A percentile compares a stretch with the other conserved stretches of the same genome.
phyloP scores from a whole-genome alignment of 2,797 vertebrate species.

The Phaenicophaeus curvirostris region DNA sequence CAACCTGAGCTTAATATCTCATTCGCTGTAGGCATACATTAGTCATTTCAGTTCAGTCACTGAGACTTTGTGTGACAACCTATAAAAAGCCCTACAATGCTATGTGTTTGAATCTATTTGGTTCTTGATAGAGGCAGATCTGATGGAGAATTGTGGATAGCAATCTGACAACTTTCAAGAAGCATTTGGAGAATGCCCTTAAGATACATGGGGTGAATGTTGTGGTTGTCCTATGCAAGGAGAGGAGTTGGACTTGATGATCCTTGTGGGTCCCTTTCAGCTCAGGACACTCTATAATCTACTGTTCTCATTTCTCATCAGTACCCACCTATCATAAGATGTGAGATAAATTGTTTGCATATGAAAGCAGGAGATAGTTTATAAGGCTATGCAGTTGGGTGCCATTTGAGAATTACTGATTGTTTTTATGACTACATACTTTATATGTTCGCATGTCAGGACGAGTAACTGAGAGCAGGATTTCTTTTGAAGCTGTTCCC shows the following conservation, averaged over 20 bases:
- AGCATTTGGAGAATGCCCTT: too few species aligned
- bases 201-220: too few species aligned
- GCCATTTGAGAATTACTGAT: not conserved
- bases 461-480: not conserved
- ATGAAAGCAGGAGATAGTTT: not conserved
- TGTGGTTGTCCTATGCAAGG: too few species aligned
- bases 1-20: constrained; percentile 12
- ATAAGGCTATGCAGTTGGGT: not conserved
- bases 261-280: too few species aligned
- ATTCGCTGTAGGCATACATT: constrained; percentile 30
- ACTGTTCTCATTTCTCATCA: not conserved
- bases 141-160: not conserved
- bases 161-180: too few species aligned
- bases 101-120: not conserved
- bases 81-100: not conserved
- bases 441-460: not conserved
- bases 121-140: not conserved
- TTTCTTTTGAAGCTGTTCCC: not conserved
- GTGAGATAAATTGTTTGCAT: not conserved
- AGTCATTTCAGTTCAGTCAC: constrained; percentile 10
- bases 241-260: too few species aligned
- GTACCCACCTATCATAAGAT: not conserved
- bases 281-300: not conserved
- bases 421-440: not conserved
- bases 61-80: constrained; percentile 5